Conservation (phyloP, 2,113 vertebrate genomes). For the Vidua macroura region DNA sequence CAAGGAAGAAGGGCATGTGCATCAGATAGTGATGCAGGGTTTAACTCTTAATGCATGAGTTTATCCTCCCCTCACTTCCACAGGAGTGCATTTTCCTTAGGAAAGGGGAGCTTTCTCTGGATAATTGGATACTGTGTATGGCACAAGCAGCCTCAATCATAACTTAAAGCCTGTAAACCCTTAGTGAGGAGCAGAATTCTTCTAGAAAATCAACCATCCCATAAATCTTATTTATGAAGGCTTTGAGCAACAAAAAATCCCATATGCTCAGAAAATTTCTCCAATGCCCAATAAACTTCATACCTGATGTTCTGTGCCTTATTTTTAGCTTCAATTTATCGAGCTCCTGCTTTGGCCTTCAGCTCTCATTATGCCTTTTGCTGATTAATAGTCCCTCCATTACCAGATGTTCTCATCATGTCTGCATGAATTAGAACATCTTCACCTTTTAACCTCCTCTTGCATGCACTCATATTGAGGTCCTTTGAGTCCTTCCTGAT, state of each 20-base stretch:
- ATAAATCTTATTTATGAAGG: not conserved
- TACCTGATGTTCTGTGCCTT: not conserved
- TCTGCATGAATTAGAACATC: not conserved
- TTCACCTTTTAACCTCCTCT: conserved; percentile 14
- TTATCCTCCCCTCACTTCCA: not conserved
- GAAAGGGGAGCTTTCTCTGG: not conserved
- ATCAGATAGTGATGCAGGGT: not conserved
- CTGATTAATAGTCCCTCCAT: not conserved
- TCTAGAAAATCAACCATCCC: not conserved
- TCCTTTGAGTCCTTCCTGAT: not conserved
- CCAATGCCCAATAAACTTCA: not conserved
- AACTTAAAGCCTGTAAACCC: not conserved
- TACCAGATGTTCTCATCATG: not conserved
- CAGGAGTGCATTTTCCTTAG: not conserved
- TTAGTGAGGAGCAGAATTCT: not conserved
- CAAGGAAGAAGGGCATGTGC: not conserved
- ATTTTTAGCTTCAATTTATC: not conserved
- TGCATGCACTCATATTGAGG: not conserved
- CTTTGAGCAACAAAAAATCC: not conserved
- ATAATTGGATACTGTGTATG: not conserved
- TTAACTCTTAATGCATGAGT: not conserved
- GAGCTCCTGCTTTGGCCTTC: not conserved
- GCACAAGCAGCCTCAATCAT: not conserved
- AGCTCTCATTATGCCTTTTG: not conserved
- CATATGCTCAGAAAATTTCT: not conserved